Percentiles rank a stretch among this genome's conserved stretches.
phyloP scores from a whole-genome alignment of 2,113 vertebrate genomes.

The Tachysurus fulvidraco region DNA sequence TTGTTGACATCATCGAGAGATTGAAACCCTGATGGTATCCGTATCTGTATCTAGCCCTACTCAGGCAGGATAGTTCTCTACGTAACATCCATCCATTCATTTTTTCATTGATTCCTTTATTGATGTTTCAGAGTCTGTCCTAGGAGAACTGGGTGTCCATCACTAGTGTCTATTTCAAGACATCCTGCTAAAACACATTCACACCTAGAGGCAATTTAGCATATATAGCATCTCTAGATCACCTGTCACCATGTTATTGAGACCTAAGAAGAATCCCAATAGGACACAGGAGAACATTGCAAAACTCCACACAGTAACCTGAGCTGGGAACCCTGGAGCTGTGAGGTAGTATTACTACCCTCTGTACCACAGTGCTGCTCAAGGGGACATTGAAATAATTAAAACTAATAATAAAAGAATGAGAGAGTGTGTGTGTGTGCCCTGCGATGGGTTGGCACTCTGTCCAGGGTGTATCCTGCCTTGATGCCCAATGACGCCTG shows the following conservation, averaged over 20 bases:
- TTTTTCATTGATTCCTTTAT: neutral
- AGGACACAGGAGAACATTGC: neutral
- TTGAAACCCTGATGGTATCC: neutral
- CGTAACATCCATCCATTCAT: neutral
- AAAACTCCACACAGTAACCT: neutral
- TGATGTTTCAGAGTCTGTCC: neutral
- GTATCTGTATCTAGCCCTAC: neutral
- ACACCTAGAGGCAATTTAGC: neutral
- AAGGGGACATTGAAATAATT: neutral
- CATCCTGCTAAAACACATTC: neutral
- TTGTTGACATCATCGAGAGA: neutral
- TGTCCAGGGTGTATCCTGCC: no score
- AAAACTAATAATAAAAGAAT: no score
- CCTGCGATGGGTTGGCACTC: no score
- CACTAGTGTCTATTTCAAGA: neutral
- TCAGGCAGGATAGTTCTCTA: neutral
- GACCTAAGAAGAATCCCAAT: neutral
- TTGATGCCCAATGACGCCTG: no score
- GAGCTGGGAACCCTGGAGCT: neutral
- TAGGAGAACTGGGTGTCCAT: neutral
- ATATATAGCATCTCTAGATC: neutral
- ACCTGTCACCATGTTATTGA: neutral
- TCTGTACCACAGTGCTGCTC: neutral
- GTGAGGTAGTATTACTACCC: neutral
- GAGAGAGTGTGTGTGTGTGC: no score